Base-by-base conservation (phyloP, 1,140 invertebrate species). In the Metopolophium dirhodum region DNA sequence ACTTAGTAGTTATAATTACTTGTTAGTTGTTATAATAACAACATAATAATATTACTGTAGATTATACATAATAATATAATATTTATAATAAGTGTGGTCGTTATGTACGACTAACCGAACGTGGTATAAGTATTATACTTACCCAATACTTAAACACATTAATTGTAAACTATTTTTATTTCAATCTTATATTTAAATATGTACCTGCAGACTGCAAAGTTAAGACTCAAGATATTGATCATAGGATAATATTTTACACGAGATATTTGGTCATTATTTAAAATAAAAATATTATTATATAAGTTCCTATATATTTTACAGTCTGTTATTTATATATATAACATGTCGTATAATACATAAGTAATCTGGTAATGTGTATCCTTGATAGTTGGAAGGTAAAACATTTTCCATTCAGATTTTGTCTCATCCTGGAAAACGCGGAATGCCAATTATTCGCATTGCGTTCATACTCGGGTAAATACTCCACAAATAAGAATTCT, bases 401-500 rank as follows among this genome's bases (percentile, higher is more conserved):
- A 88, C 26, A 88, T 45, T 88, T 30, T 88, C 86, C 86, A 88
- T 88, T 88, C 86, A 88, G 35, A 54, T 37, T 57, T 89, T 22
- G 49, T 89, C 87, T 57, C 23, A 23, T 89, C 35, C 35, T 20
- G 54, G 22, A 89, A 89, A 89, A 89, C 37, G 22, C 9, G 87
- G 87, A 89, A 89, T 57, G 35, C 8, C 35, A 57, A 22, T 57
- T 89, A 57, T 89, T 89, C 51, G 35, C 51, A 57, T 35, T 54
- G n/a, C 51, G 22, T 11, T 51, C 49, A 89, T 89, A 89, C 87
- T 57, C 20, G 87, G 49, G n/a, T 89, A 89, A 89, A 89, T 57
- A 89, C 51, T 89, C 51, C 35, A 89, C 49, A 57, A 89, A 89
- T 89, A 89, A 89, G 51, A 89, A 57, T 89, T 89, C 87, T 54